A percentile compares a stretch with the other conserved stretches of the same genome.
Conservation (phyloP, 2,113 vertebrate species). For the Herpetotheres cachinnans region DNA sequence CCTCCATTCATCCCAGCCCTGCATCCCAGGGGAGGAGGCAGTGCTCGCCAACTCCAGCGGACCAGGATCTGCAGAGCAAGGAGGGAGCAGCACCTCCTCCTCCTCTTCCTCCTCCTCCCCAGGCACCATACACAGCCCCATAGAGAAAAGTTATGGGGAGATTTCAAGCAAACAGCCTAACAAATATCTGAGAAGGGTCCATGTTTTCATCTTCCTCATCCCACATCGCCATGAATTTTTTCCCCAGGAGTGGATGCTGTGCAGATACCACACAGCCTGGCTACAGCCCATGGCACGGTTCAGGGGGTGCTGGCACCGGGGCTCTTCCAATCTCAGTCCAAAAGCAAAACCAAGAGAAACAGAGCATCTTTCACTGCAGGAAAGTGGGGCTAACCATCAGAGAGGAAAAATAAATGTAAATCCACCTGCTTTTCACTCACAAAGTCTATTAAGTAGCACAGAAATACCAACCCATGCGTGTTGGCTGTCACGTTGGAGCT, state of each 20-base stretch:
- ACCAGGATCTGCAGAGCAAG: neutral
- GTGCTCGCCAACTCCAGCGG: accelerated
- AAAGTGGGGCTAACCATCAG: neutral
- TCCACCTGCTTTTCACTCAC: neutral
- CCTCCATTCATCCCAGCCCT: neutral
- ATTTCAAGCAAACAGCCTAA: neutral
- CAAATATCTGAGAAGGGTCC: neutral
- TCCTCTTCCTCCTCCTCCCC: neutral
- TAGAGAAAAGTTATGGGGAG: neutral
- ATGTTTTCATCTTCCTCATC: neutral
- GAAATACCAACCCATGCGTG: neutral
- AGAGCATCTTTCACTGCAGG: neutral
- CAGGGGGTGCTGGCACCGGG: accelerated
- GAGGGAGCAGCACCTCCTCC: neutral
- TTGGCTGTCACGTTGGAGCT: neutral
- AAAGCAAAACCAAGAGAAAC: neutral
- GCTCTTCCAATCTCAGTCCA: neutral
- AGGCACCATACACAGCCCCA: neutral
- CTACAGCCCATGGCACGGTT: accelerated
- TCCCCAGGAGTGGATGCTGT: neutral
- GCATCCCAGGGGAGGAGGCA: neutral
- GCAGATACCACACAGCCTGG: neutral
- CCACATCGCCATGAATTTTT: neutral
- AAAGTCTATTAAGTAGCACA: neutral
- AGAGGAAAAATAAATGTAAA: neutral